Evolutionary conservation across 1,140 invertebrate species (phyloP).

Genomic region (Delia radicum): DNA sequence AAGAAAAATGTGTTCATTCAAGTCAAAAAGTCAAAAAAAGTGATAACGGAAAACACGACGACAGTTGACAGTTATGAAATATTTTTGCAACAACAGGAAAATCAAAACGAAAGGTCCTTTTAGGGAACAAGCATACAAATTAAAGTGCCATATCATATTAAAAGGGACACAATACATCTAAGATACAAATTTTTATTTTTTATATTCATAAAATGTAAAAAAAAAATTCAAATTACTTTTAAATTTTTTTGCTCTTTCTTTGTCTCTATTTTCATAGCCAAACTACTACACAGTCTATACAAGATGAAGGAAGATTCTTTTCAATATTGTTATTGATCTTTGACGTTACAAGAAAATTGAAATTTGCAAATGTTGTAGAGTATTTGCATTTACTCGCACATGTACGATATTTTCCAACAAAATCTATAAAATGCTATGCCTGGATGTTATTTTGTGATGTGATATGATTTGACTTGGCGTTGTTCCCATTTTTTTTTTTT

Average conservation of each 20-base stretch:
- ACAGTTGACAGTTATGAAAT: no score
- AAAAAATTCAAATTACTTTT: background rate
- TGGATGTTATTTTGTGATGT: background rate
- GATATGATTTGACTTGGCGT: background rate
- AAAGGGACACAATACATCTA: no score
- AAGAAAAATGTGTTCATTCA: no score
- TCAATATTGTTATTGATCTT: conserved; percentile 2
- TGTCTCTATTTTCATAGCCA: background rate
- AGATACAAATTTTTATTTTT: no score
- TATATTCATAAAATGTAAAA: no score
- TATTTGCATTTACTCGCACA: background rate
- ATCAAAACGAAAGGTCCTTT: no score
- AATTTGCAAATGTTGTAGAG: background rate
- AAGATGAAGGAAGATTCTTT: background rate
- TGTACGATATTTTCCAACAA: background rate
- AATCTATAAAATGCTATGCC: background rate
- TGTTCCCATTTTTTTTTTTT: background rate
- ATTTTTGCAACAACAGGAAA: no score
- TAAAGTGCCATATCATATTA: no score
- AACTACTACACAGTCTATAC: background rate
- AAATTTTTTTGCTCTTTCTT: background rate
- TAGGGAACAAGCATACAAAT: no score
- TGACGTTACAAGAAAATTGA: background rate
- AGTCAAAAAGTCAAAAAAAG: no score
- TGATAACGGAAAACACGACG: no score